These are phyloP conservation scores for Sciurus carolinensis DNA, from an alignment of 2,797 vertebrate genomes.

Conservation along the genomic window DNA sequence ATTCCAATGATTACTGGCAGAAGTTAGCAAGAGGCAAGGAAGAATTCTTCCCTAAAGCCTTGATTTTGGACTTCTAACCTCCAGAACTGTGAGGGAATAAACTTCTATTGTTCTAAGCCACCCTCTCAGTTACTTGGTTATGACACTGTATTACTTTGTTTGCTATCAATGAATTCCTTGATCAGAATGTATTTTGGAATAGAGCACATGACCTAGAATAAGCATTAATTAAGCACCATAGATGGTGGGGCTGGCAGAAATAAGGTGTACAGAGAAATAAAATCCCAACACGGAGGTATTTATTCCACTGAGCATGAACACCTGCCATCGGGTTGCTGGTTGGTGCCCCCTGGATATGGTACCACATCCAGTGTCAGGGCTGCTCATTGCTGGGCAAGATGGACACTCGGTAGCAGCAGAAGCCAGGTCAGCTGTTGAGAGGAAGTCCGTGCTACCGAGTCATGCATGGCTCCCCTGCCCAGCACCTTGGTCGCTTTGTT, in stretches of 20 bases:
- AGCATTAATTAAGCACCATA: background rate
- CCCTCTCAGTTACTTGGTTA: background rate
- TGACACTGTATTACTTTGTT: background rate
- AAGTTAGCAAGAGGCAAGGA: background rate
- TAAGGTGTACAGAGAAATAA: background rate
- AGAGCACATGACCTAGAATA: background rate
- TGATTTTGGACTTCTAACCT: background rate
- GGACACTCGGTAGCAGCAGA: background rate
- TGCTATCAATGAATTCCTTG: background rate
- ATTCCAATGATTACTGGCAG: background rate
- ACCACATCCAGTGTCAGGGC: background rate
- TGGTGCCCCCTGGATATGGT: background rate
- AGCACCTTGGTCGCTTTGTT: background rate
- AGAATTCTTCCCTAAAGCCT: background rate
- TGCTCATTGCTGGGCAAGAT: background rate
- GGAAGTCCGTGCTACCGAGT: background rate
- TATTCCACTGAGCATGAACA: background rate
- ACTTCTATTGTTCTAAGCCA: background rate
- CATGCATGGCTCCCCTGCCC: background rate
- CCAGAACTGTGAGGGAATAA: background rate
- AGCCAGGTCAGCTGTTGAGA: background rate
- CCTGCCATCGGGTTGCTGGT: fast-evolving
- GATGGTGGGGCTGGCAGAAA: background rate
- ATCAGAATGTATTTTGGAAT: background rate
- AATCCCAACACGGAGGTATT: background rate